Evolutionary conservation across 2,113 vertebrate genomes (phyloP).

Genomic region (Phalacrocorax aristotelis): DNA sequence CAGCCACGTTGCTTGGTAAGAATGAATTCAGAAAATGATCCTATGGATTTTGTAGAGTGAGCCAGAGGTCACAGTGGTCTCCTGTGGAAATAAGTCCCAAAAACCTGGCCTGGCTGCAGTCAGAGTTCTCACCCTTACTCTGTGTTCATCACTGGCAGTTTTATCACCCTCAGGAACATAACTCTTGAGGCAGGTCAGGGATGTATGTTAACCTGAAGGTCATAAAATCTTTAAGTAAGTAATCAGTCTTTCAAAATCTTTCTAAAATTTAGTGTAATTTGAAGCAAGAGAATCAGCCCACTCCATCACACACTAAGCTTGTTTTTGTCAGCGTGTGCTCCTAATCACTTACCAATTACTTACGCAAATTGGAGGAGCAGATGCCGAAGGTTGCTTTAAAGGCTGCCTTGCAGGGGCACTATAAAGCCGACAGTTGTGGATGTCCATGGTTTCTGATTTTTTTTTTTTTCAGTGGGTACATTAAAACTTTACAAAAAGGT

Average conservation of each 20-base stretch:
- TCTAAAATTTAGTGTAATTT: slow-evolving; percentile 17
- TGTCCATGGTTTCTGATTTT: background rate
- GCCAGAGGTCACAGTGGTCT: background rate
- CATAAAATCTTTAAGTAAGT: background rate
- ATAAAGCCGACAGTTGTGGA: background rate
- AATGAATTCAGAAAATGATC: background rate
- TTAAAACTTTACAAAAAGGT: background rate
- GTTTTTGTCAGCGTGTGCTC: slow-evolving; percentile 34
- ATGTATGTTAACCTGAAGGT: background rate
- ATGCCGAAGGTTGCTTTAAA: slow-evolving; percentile 19
- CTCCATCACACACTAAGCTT: slow-evolving; percentile 32
- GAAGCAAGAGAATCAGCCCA: slow-evolving; percentile 30
- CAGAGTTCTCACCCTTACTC: background rate
- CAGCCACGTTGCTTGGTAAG: background rate
- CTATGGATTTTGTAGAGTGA: background rate
- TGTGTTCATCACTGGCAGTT: background rate
- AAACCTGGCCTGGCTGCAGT: background rate
- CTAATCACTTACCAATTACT: slow-evolving; percentile 60
- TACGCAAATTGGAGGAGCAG: slow-evolving; percentile 31
- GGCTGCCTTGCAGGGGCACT: background rate
- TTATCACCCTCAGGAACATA: background rate
- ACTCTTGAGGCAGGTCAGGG: background rate
- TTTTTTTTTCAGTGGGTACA: background rate
- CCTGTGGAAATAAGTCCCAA: background rate
- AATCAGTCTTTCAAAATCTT: slow-evolving; percentile 1